A percentile compares a stretch with the other conserved stretches of the same genome.
These are phyloP conservation scores for Pteropus rufus DNA, from an alignment of 2,797 vertebrate species.

Conservation along the genomic window DNA sequence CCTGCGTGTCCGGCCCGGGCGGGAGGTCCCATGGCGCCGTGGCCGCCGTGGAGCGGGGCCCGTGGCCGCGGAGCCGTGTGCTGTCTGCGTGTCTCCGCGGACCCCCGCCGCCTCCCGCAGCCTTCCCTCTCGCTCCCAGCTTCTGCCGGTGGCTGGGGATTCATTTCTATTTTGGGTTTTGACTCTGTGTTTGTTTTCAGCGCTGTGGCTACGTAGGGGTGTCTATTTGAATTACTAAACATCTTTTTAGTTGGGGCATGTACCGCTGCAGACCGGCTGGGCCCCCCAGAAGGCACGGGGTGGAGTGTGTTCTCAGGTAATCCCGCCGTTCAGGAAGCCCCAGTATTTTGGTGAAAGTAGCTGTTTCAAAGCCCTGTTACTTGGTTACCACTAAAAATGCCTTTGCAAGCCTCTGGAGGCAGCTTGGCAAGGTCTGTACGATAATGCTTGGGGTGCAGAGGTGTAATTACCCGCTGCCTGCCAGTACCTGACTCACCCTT, in stretches of 20 bases:
- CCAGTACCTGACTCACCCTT: rapidly evolving
- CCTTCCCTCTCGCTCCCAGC: background rate
- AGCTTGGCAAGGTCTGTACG: background rate
- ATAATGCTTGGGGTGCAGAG: rapidly evolving
- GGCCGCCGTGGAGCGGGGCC: rapidly evolving
- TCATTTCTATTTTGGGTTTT: background rate
- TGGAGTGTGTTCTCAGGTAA: rapidly evolving
- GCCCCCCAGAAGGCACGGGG: background rate
- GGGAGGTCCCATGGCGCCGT: rapidly evolving
- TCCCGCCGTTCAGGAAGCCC: rapidly evolving
- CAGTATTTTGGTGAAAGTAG: no score
- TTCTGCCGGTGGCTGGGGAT: background rate
- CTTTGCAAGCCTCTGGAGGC: background rate
- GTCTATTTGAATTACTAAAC: no score
- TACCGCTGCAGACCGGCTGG: no score
- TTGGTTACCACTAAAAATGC: background rate
- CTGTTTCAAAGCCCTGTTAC: background rate
- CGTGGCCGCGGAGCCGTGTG: no score
- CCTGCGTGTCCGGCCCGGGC: rapidly evolving
- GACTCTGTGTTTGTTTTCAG: background rate
- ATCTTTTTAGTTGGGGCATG: background rate
- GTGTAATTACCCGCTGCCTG: background rate
- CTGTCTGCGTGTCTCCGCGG: no score
- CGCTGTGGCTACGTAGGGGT: rapidly evolving
- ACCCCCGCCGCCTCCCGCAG: rapidly evolving